Percentiles rank a stretch among this genome's conserved stretches.
Conservation (phyloP, 2,113 vertebrate genomes). For the Colossoma macropomum region DNA sequence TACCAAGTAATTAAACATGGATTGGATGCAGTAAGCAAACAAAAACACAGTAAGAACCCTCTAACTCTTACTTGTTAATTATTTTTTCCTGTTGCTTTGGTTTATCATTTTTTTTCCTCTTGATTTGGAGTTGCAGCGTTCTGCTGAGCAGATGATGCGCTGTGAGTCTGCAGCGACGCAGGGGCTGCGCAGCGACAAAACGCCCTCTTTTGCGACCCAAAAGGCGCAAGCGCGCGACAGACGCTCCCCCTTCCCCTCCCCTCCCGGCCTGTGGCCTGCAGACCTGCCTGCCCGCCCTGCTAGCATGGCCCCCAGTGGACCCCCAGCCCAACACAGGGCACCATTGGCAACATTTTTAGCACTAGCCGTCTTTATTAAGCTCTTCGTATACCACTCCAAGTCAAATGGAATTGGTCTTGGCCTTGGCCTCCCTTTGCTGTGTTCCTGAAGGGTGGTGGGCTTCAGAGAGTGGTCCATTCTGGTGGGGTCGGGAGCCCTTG, state of each 20-base stretch:
- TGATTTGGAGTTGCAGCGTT: slow-evolving; percentile 99
- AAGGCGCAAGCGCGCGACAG: slow-evolving; percentile 72
- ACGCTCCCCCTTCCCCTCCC: slow-evolving; percentile 61
- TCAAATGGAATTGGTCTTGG: neutral
- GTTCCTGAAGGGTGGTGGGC: slow-evolving; percentile 56
- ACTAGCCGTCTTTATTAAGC: neutral
- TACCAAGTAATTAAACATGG: slow-evolving; percentile 65
- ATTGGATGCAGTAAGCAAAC: slow-evolving; percentile 75
- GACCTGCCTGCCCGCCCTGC: slow-evolving; percentile 48
- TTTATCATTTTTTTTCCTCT: slow-evolving; percentile 85
- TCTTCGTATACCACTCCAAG: neutral
- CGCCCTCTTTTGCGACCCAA: slow-evolving; percentile 72
- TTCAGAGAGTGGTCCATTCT: slow-evolving; percentile 72
- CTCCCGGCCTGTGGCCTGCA: slow-evolving; percentile 48
- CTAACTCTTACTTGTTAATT: slow-evolving; percentile 97
- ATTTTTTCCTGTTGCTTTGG: slow-evolving; percentile 71
- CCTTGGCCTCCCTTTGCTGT: neutral
- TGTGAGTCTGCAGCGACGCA: slow-evolving; percentile 99
- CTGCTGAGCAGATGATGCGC: slow-evolving; percentile 97
- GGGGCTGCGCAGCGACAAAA: slow-evolving; percentile 96
- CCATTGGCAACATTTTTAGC: slow-evolving; percentile 45
- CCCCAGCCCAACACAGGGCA: slow-evolving; percentile 51
- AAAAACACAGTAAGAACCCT: slow-evolving; percentile 88
- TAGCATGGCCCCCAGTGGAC: slow-evolving; percentile 72
- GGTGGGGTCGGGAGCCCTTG: slow-evolving; percentile 62